These are phyloP conservation scores for Drosophila rellima DNA, from an alignment of 2,888 invertebrate genomes.

Conservation along the genomic window DNA sequence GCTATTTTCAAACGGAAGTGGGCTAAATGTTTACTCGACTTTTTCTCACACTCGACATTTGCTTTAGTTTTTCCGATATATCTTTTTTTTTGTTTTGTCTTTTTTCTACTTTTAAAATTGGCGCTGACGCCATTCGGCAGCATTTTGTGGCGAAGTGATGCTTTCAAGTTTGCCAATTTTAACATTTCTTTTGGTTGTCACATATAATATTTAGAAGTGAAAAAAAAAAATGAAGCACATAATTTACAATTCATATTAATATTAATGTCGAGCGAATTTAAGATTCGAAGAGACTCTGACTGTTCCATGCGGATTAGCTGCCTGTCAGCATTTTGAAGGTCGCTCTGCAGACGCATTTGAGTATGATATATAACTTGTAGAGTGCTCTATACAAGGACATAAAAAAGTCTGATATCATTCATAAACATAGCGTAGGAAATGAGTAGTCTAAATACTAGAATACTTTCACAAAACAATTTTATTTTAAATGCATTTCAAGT, in stretches of 20 bases:
- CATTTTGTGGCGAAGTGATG: conserved; percentile 28
- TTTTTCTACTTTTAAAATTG: conserved; percentile 64
- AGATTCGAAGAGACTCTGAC: conserved; percentile 3
- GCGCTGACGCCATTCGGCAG: conserved; percentile 77
- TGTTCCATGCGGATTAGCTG: conserved; percentile 57
- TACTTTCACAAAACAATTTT: conserved; percentile 15
- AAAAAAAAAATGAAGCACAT: conserved; percentile 31
- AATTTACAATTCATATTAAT: conserved; percentile 56
- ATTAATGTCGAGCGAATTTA: conserved; percentile 45
- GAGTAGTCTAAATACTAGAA: conserved; percentile 10
- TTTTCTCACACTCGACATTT: conserved; percentile 51
- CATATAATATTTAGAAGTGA: conserved; percentile 44
- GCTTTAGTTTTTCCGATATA: conserved; percentile 22
- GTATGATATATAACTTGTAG: conserved; percentile 32
- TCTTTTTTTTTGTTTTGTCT: conserved; percentile 18
- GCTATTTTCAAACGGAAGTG: conserved; percentile 73
- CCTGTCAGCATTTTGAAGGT: conserved; percentile 54
- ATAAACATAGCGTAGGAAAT: conserved; percentile 44
- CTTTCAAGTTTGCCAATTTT: conserved; percentile 53
- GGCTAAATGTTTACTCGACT: conserved; percentile 63
- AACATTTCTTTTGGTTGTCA: conserved; percentile 59
- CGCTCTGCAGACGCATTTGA: conserved; percentile 27
- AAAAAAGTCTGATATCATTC: conserved; percentile 57
- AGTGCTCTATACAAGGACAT: conserved; percentile 43
- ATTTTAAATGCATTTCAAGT: conserved; percentile 53